Percentiles rank a stretch among this genome's conserved stretches.
Conservation (phyloP, 2,888 invertebrate genomes). For the Abrostola tripartita region DNA sequence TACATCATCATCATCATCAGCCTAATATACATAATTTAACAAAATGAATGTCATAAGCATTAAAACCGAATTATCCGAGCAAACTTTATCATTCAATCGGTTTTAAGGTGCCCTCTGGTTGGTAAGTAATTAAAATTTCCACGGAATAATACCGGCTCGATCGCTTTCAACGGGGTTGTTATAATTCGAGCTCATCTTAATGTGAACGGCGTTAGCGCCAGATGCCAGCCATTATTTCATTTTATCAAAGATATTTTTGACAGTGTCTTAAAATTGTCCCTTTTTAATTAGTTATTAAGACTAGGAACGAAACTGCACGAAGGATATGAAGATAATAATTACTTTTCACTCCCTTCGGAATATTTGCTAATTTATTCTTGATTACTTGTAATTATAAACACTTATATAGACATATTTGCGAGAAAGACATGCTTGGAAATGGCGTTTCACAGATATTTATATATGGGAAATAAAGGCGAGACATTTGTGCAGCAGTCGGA, state of each 20-base stretch:
- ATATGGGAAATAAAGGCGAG: too few species aligned
- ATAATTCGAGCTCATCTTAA: slow-evolving; percentile 47
- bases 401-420: too few species aligned
- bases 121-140: slow-evolving; percentile 62
- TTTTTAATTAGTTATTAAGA: slow-evolving; percentile 35
- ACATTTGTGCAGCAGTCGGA: too few species aligned
- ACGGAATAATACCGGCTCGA: slow-evolving; percentile 46
- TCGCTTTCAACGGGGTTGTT: slow-evolving; percentile 45
- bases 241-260: slow-evolving; percentile 58
- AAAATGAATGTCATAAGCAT: slow-evolving; percentile 39
- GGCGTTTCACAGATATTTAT: too few species aligned
- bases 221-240: slow-evolving; percentile 64
- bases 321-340: not conserved
- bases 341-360: too few species aligned
- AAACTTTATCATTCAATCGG: slow-evolving; percentile 42
- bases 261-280: slow-evolving; percentile 26
- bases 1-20: too few species aligned
- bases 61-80: slow-evolving; percentile 46
- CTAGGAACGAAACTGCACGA: not conserved
- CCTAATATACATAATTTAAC: slow-evolving; percentile 27
- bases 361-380: too few species aligned
- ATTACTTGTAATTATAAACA: too few species aligned
- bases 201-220: slow-evolving; percentile 56
- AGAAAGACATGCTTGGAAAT: too few species aligned
- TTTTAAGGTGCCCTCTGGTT: slow-evolving; percentile 46